These are phyloP conservation scores for Platypus cylindrus DNA, from an alignment of 2,888 invertebrate genomes.

Conservation along the genomic window DNA sequence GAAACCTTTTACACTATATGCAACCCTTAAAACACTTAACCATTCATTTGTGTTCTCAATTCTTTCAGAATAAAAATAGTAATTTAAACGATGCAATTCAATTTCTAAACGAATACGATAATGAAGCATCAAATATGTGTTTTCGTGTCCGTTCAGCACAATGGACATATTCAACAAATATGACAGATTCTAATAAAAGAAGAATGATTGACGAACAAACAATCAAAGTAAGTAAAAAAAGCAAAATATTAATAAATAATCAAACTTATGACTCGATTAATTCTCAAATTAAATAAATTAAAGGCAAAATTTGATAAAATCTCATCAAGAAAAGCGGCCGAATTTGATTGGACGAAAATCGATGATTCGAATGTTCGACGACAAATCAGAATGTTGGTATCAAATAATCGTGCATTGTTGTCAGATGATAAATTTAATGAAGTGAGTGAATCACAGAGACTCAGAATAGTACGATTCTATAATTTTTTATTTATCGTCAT, in stretches of 20 bases:
- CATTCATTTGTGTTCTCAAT: background rate
- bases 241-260: background rate
- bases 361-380: constrained; percentile 52
- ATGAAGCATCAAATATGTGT: constrained; percentile 60
- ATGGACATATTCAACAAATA: constrained; percentile 67
- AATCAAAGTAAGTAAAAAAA: constrained; percentile 42
- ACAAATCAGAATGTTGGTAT: constrained; percentile 57
- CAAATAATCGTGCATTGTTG: constrained; percentile 60
- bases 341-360: constrained; percentile 55
- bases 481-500: too few species aligned
- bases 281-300: background rate
- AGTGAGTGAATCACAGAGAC: constrained; percentile 33
- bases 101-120: constrained; percentile 59
- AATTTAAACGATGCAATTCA: constrained; percentile 56
- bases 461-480: too few species aligned
- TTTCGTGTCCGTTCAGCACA: constrained; percentile 57
- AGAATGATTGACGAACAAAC: constrained; percentile 61
- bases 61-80: constrained; percentile 47
- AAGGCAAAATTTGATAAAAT: constrained; percentile 38
- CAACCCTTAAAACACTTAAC: background rate
- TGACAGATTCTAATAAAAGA: constrained; percentile 56
- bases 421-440: constrained; percentile 61
- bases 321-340: constrained; percentile 59
- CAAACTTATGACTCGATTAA: background rate
- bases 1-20: too few species aligned